phyloP scores from a whole-genome alignment of 2,113 vertebrate species.

The Cololabis saira region DNA sequence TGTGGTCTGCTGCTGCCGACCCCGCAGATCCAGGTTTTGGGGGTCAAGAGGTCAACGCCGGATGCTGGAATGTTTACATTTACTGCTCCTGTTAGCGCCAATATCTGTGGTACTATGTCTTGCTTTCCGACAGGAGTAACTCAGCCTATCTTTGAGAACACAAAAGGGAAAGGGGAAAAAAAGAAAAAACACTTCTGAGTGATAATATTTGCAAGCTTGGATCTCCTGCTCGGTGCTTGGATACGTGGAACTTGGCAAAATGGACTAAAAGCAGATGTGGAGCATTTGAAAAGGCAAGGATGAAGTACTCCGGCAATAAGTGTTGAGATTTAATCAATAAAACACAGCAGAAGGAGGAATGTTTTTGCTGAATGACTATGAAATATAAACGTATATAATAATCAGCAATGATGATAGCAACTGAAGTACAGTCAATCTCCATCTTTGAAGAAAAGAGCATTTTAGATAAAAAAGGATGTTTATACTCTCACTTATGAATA shows the following conservation, averaged over 20 bases:
- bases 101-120: constrained; percentile 31
- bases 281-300: constrained; percentile 12
- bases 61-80: constrained; percentile 74
- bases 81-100: constrained; percentile 53
- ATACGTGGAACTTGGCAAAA: constrained; percentile 18
- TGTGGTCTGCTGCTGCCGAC: constrained; percentile 68
- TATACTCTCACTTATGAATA: not conserved
- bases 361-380: no score
- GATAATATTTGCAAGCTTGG: constrained; percentile 15
- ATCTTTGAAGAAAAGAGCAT: no score
- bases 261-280: not conserved
- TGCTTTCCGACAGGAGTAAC: constrained; percentile 7
- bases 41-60: constrained; percentile 65
- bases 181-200: not conserved
- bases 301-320: not conserved
- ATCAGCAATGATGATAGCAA: no score
- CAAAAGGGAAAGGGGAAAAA: not conserved
- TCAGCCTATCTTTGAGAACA: not conserved
- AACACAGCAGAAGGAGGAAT: no score
- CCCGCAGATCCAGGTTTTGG: constrained; percentile 45
- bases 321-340: no score
- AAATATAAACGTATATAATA: no score
- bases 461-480: no score
- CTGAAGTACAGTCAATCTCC: no score
- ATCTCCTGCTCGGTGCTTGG: constrained; percentile 3